Evolutionary conservation across 2,797 vertebrate species (phyloP).

Genomic region (Danio choprae): DNA sequence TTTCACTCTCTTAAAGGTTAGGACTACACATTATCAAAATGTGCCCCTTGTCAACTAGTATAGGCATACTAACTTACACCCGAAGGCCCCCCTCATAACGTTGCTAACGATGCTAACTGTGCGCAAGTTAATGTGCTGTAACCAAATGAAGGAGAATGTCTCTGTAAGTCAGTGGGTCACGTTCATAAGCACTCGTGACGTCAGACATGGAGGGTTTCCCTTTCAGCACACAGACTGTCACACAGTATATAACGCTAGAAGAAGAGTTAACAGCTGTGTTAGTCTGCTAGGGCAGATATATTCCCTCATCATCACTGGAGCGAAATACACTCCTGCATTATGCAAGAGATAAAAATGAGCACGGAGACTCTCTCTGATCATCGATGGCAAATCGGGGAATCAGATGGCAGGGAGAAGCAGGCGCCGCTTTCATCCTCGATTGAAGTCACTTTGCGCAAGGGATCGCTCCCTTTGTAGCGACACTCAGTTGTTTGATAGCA

Average conservation of each 20-base stretch:
- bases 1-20: not conserved
- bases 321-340: constrained; percentile 67
- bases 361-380: constrained; percentile 73
- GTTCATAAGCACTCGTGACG: constrained; percentile 8
- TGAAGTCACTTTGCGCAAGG: constrained; percentile 71
- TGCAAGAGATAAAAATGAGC: constrained; percentile 59
- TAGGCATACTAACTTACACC: not conserved
- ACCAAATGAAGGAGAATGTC: constrained; percentile 2
- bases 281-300: constrained; percentile 66
- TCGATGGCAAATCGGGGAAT: constrained; percentile 60
- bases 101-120: not conserved
- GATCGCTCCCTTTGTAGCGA: constrained; percentile 69
- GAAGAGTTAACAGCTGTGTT: constrained; percentile 74
- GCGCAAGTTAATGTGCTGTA: constrained; percentile 29
- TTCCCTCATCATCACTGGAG: constrained; percentile 60
- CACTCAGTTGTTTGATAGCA: constrained; percentile 49
- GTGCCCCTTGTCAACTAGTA: not conserved
- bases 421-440: constrained; percentile 72
- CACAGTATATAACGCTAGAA: constrained; percentile 46
- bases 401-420: constrained; percentile 59
- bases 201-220: constrained; percentile 31
- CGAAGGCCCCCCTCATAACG: not conserved
- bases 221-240: constrained; percentile 28
- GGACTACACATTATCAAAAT: not conserved
- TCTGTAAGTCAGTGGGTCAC: constrained; percentile 32